Conservation (phyloP, 92 coral and sea anemone species). For the Desmophyllum pertusum region DNA sequence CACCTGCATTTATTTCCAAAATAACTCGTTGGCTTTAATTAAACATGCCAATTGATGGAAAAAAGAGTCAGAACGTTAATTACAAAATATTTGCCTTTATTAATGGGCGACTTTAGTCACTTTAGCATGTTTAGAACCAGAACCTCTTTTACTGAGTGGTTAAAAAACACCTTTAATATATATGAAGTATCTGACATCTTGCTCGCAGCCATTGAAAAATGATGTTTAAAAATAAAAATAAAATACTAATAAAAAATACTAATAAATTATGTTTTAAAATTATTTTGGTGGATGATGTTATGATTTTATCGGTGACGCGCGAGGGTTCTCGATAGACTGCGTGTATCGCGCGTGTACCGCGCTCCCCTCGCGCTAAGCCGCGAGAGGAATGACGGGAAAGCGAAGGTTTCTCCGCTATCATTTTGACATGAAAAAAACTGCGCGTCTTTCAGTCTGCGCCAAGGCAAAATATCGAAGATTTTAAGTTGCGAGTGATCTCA, state of each 20-base stretch:
- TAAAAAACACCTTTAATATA: not conserved
- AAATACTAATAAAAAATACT: too few species aligned
- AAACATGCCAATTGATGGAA: not conserved
- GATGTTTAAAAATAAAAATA: too few species aligned
- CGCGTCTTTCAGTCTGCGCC: too few species aligned
- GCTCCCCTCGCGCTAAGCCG: not conserved
- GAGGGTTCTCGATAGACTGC: too few species aligned
- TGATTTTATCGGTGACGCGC: too few species aligned
- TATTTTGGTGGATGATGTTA: too few species aligned
- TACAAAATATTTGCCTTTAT: not conserved
- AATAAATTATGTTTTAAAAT: too few species aligned
- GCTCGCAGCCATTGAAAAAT: too few species aligned
- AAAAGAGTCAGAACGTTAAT: not conserved
- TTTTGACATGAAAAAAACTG: too few species aligned
- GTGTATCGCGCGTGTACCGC: not conserved
- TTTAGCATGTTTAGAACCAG: too few species aligned
- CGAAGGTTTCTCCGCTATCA: too few species aligned
- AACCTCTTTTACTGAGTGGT: not conserved
- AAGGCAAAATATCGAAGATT: not conserved
- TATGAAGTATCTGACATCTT: not conserved
- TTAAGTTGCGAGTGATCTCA: not conserved
- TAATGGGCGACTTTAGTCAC: not conserved
- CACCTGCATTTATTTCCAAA: constrained; percentile 10
- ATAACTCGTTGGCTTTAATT: not conserved
- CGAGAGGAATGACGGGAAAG: not conserved